Evolutionary conservation across 2,888 invertebrate genomes (phyloP).

Genomic region (Rhingia campestris): DNA sequence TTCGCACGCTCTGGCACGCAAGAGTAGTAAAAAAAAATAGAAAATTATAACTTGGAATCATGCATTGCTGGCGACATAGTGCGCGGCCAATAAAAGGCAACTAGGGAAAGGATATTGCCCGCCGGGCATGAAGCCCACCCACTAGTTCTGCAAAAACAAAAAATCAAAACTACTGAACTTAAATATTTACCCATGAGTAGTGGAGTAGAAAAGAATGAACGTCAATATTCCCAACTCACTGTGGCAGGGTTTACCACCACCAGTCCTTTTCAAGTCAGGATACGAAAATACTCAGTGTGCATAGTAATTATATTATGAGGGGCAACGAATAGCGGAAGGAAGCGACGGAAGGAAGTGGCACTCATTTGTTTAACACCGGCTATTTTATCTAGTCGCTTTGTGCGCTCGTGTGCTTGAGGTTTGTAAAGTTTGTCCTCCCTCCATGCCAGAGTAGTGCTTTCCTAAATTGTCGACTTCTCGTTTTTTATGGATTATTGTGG

Average conservation of each 20-base stretch:
- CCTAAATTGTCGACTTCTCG: slow-evolving; percentile 2
- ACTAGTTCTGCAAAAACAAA: slow-evolving; percentile 35
- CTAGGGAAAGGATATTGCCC: slow-evolving; percentile 7
- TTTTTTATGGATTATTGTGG: slow-evolving; percentile 47
- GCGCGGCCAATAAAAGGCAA: slow-evolving; percentile 50
- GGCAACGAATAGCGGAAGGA: slow-evolving; percentile 65
- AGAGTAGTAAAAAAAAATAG: slow-evolving; percentile 44
- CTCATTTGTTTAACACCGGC: slow-evolving; percentile 71
- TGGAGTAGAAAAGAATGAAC: slow-evolving; percentile 41
- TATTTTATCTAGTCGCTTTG: slow-evolving; percentile 58
- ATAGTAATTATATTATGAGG: slow-evolving; percentile 45
- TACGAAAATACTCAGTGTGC: slow-evolving; percentile 49
- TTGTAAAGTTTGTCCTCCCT: slow-evolving; percentile 5
- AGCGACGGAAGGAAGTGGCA: slow-evolving; percentile 71
- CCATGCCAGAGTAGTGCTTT: neutral
- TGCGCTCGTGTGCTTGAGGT: slow-evolving; percentile 5
- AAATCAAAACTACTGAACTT: slow-evolving; percentile 18
- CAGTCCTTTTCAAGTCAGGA: neutral
- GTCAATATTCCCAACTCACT: slow-evolving; percentile 48
- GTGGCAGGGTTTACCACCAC: neutral
- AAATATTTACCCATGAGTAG: slow-evolving; percentile 68
- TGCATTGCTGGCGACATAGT: slow-evolving; percentile 53
- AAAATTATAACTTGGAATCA: slow-evolving; percentile 70
- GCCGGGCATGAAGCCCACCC: slow-evolving; percentile 15
- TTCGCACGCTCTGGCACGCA: slow-evolving; percentile 49